Conservation (phyloP, 2,113 vertebrate species). For the Grus americana region DNA sequence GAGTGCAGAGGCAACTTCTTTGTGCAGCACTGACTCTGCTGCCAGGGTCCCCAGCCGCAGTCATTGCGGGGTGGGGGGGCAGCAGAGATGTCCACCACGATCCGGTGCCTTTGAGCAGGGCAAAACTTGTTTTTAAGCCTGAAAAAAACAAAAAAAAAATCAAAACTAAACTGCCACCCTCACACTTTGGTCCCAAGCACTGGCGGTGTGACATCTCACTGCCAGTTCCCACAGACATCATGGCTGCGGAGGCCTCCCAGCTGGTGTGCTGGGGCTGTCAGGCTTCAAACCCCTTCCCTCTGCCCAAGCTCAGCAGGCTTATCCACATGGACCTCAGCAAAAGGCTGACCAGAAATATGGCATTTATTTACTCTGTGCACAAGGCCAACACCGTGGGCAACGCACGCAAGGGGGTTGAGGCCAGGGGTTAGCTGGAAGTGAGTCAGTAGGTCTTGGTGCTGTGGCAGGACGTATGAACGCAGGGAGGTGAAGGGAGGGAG, state of each 20-base stretch:
- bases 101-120: background rate
- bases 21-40: background rate
- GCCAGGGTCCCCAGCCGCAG: accelerated
- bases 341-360: background rate
- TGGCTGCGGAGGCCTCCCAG: background rate
- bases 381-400: accelerated
- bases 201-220: background rate
- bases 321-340: background rate
- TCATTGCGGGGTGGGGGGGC: background rate
- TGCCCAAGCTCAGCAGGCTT: background rate
- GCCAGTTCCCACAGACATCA: background rate
- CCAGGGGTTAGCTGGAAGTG: background rate
- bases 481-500: background rate
- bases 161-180: background rate
- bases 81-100: background rate
- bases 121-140: background rate
- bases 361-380: background rate
- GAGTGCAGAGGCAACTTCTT: background rate
- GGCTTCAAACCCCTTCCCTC: background rate
- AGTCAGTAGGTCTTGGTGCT: background rate
- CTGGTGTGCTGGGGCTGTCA: background rate
- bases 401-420: accelerated
- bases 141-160: background rate
- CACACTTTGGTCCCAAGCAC: background rate
- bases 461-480: accelerated